Base-by-base conservation (phyloP, 1,140 invertebrate genomes). In the Augochlora pura region DNA sequence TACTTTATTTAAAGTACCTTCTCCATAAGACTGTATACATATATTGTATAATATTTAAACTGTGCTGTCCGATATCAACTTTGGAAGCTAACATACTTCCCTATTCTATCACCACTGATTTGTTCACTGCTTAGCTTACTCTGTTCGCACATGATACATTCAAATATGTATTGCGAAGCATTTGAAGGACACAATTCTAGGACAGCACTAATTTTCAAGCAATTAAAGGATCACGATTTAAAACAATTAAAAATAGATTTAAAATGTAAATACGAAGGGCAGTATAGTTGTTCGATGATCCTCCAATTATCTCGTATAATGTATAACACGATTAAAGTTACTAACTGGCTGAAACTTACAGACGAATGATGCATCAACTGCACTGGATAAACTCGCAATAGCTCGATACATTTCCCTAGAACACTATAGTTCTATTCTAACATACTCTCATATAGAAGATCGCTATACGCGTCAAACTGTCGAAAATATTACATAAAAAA, bases 401-500 rank as follows among this genome's bases (percentile, higher is more conserved):
- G 32, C 42, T 10, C 42, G 42, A 46, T 23, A 57, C n/a, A 57
- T 57, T 21, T 10, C 9, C 54, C 54, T 57, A 57, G n/a, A n/a
- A 57, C n/a, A 9, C 21, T 57, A n/a, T 57, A 3, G 21, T 4
- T 25, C 10, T 59, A 59, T 25, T 9, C 23, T 25, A 25, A 7
- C 57, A 3, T 12, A 59, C 7, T 25, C 23, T 9, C 8, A 14
- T 14, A 10, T 59, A 23, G n/a, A 25, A 25, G 23, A 59, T 25
- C 23, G 2, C 57, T 8, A 9, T 59, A 12, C 4, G 23, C 23
- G 23, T 25, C 57, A 25, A 14, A 25, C 57, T 25, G 5, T 12
- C 57, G 9, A 57, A 57, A 57, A 57, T 59, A 9, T 59, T 59
- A 59, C 10, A 59, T 59, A 59, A 59, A 59, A 54, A 59, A 59